Evolutionary conservation across 2,797 vertebrate species (phyloP).

Genomic region (Myotis pilosus): DNA sequence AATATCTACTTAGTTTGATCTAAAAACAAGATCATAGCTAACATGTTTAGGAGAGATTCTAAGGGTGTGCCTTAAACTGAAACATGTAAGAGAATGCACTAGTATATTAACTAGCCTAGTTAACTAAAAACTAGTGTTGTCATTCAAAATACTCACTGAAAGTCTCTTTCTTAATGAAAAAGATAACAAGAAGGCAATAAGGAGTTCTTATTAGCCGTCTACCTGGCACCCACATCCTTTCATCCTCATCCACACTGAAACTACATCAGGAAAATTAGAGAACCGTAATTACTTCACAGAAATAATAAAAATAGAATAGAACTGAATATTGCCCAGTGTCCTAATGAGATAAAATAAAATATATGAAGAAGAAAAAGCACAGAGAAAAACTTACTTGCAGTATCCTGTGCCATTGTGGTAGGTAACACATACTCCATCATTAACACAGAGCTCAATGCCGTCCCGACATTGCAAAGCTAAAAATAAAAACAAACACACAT

Average conservation of each 20-base stretch:
- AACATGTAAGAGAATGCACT: constrained; percentile 15
- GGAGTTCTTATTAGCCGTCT: not conserved
- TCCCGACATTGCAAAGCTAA: constrained; percentile 94
- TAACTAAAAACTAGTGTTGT: not conserved
- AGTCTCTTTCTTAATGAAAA: constrained; percentile 27
- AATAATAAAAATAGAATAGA: not conserved
- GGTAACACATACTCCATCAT: constrained; percentile 91
- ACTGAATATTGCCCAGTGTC: not conserved
- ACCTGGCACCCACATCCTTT: not conserved
- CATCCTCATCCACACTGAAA: not conserved
- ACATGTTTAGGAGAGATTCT: not conserved
- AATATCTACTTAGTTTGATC: constrained; percentile 13
- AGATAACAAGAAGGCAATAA: not conserved
- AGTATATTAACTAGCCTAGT: not conserved
- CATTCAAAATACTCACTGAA: not conserved
- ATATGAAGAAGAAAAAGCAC: not conserved
- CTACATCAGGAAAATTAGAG: not conserved
- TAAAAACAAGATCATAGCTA: not conserved
- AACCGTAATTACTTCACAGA: not conserved
- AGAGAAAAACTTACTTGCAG: constrained; percentile 90
- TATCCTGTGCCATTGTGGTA: constrained; percentile 91
- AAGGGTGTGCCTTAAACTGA: not conserved
- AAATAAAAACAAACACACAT: constrained; percentile 76
- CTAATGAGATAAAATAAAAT: not conserved
- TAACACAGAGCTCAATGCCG: constrained; percentile 90